A percentile compares a stretch with the other conserved stretches of the same genome.
phyloP scores from a whole-genome alignment of 2,797 vertebrate genomes.

The Darevskia mixta region DNA sequence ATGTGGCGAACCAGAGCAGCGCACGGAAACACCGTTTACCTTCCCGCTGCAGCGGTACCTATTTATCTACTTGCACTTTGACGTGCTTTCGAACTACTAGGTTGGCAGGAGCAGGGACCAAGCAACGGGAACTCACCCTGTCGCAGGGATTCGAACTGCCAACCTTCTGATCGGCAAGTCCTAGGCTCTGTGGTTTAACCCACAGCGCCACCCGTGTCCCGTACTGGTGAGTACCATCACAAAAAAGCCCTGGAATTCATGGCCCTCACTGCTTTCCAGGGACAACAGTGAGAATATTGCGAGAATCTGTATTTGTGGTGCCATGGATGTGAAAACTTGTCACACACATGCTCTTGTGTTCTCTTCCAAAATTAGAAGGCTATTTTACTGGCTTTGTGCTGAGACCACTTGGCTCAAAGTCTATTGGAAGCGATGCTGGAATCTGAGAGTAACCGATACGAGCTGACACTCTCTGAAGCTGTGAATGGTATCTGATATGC shows the following conservation, averaged over 20 bases:
- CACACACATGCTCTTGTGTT: conserved; percentile 1
- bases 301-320: neutral
- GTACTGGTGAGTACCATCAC: too few species aligned
- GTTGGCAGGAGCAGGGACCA: too few species aligned
- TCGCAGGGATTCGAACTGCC: too few species aligned
- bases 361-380: conserved; percentile 41
- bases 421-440: conserved; percentile 8
- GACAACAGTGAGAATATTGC: neutral
- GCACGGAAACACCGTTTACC: too few species aligned
- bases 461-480: neutral
- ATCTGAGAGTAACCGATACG: conserved; percentile 23
- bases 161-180: too few species aligned
- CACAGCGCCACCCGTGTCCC: too few species aligned
- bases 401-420: conserved; percentile 11
- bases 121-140: too few species aligned
- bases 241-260: neutral
- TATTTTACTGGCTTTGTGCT: conserved; percentile 20
- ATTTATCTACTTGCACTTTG: too few species aligned
- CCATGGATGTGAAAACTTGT: neutral
- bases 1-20: too few species aligned
- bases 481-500: neutral
- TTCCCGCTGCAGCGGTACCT: too few species aligned
- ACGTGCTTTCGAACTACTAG: too few species aligned
- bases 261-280: neutral
- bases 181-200: too few species aligned